These are phyloP conservation scores for Chaetodon trifascialis DNA, from an alignment of 2,113 vertebrate genomes.

Conservation along the genomic window DNA sequence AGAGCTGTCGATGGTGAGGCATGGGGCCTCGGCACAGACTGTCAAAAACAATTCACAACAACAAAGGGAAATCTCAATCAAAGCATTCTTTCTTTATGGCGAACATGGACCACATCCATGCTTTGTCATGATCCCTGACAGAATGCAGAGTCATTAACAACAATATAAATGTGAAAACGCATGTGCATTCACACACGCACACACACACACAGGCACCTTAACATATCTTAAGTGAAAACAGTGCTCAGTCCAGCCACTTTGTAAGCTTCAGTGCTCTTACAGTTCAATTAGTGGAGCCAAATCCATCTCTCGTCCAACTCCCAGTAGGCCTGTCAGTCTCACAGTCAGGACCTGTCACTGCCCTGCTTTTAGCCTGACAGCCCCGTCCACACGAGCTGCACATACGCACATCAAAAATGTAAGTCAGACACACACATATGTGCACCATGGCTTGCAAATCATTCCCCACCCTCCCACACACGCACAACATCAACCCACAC, in stretches of 20 bases:
- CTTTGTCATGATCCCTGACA: slow-evolving; percentile 45
- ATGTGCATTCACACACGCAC: neutral
- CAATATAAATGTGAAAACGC: slow-evolving; percentile 24
- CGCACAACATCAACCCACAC: neutral
- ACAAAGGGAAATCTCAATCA: slow-evolving; percentile 70
- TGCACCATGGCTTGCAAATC: neutral
- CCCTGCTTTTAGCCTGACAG: slow-evolving; percentile 73
- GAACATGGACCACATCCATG: slow-evolving; percentile 19
- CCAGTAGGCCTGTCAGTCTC: slow-evolving; percentile 76
- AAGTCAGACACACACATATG: slow-evolving; percentile 33
- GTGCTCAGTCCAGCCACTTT: slow-evolving; percentile 45
- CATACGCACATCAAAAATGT: slow-evolving; percentile 44
- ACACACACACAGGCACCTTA: slow-evolving; percentile 9
- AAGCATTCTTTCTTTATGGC: slow-evolving; percentile 43
- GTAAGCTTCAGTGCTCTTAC: slow-evolving; percentile 65
- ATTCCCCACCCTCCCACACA: neutral
- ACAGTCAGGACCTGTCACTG: slow-evolving; percentile 72
- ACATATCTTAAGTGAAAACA: slow-evolving; percentile 48
- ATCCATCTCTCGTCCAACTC: slow-evolving; percentile 72
- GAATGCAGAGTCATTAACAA: slow-evolving; percentile 48
- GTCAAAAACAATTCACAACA: slow-evolving; percentile 72
- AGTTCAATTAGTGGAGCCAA: slow-evolving; percentile 79
- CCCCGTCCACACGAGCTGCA: slow-evolving; percentile 26
- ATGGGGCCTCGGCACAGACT: slow-evolving; percentile 38
- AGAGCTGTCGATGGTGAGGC: slow-evolving; percentile 59